A percentile compares a stretch with the other conserved stretches of the same genome.
These are phyloP conservation scores for Tinea pellionella DNA, from an alignment of 2,888 invertebrate genomes.

Conservation along the genomic window DNA sequence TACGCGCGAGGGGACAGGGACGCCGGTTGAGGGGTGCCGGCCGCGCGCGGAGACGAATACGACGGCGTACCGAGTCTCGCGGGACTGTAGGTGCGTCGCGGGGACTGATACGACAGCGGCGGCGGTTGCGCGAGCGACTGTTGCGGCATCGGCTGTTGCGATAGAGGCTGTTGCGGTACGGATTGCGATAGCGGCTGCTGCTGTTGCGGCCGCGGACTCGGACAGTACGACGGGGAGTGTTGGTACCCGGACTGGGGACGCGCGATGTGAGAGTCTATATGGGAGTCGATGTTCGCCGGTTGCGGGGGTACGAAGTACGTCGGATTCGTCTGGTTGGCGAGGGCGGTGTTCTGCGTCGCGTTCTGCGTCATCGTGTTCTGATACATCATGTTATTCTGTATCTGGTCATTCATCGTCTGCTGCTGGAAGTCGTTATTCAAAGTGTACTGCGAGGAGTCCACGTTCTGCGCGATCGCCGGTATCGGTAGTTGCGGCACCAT, in stretches of 20 bases:
- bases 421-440: constrained; percentile 22
- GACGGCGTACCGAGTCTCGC: constrained; percentile 27
- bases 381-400: constrained; percentile 22
- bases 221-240: constrained; percentile 37
- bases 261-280: constrained; percentile 25
- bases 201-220: constrained; percentile 47
- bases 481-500: constrained; percentile 21
- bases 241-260: constrained; percentile 37
- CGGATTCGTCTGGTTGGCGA: neutral
- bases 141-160: constrained; percentile 29
- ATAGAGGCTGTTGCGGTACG: constrained; percentile 54
- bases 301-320: neutral
- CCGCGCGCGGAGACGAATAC: constrained; percentile 41
- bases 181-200: constrained; percentile 34
- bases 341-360: neutral
- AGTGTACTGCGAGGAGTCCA: constrained; percentile 16
- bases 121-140: constrained; percentile 18
- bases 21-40: constrained; percentile 22
- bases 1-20: constrained; percentile 19
- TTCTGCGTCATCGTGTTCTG: constrained; percentile 19
- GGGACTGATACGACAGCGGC: constrained; percentile 27
- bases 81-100: constrained; percentile 22
- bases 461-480: constrained; percentile 11
- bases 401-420: constrained; percentile 21
- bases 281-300: constrained; percentile 22